Percentiles rank a stretch among this genome's conserved stretches.
Evolutionary conservation across 2,113 vertebrate genomes (phyloP).

Genomic region (Malurus alboscapulatus): DNA sequence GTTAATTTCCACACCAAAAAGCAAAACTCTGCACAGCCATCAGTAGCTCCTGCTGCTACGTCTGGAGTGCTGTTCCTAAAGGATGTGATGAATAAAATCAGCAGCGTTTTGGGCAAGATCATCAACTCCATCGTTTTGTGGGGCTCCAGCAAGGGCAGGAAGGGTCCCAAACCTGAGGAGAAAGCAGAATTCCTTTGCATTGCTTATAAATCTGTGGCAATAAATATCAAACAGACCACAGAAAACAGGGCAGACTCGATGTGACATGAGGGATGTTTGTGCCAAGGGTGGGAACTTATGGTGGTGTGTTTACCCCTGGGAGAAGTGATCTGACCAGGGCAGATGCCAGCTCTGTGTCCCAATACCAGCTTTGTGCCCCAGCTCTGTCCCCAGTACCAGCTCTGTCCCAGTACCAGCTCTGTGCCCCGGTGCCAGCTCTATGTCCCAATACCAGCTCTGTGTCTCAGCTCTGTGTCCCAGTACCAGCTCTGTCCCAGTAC

Average conservation of each 20-base stretch:
- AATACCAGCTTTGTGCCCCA: neutral
- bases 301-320: neutral
- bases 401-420: too few species aligned
- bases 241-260: neutral
- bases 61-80: neutral
- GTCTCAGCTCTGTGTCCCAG: too few species aligned
- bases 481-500: too few species aligned
- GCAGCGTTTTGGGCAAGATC: neutral
- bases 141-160: neutral
- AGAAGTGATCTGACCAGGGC: neutral
- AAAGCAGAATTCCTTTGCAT: neutral
- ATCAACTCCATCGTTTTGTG: neutral
- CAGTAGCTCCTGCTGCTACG: neutral
- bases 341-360: too few species aligned
- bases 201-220: neutral
- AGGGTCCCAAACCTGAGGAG: neutral
- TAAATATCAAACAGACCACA: neutral
- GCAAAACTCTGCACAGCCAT: neutral
- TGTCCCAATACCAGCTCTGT: too few species aligned
- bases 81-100: neutral
- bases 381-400: neutral
- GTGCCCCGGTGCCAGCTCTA: too few species aligned
- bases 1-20: neutral
- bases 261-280: neutral
- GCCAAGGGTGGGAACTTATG: neutral